These are phyloP conservation scores for Nymphalis polychloros DNA, from an alignment of 2,888 invertebrate genomes.

Conservation along the genomic window DNA sequence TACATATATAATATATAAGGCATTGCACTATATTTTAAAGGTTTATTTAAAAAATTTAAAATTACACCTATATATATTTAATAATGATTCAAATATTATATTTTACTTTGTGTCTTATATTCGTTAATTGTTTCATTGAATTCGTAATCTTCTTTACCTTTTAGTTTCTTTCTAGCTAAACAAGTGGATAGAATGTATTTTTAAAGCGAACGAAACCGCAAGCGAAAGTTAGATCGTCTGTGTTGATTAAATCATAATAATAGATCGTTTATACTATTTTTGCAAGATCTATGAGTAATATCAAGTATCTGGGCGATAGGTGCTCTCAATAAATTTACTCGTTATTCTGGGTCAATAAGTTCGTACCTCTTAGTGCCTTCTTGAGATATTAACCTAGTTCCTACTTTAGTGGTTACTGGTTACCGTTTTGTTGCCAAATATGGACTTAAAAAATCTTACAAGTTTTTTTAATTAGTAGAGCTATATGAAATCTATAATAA, in stretches of 20 bases:
- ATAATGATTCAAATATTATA: no score
- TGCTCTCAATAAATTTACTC: conserved; percentile 51
- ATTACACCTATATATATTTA: no score
- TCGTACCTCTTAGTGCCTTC: conserved; percentile 44
- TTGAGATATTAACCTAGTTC: conserved; percentile 38
- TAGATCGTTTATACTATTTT: conserved; percentile 7
- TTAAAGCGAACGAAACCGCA: no score
- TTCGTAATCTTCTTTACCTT: no score
- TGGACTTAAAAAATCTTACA: neutral
- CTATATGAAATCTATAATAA: neutral
- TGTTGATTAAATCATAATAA: no score
- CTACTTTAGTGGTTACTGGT: conserved; percentile 19
- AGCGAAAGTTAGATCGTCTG: no score
- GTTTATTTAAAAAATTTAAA: neutral
- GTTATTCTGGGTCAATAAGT: conserved; percentile 63
- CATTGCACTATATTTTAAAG: neutral
- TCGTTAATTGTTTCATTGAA: no score
- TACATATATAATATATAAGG: neutral
- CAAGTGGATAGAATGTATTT: no score
- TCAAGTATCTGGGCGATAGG: conserved; percentile 44
- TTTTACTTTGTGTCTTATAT: no score
- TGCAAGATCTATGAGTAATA: conserved; percentile 15
- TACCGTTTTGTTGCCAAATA: conserved; percentile 18
- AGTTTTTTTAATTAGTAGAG: neutral
- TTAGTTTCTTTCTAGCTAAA: no score